Evolutionary conservation across 2,888 invertebrate species (phyloP).

Genomic region (Parnassius orleans): DNA sequence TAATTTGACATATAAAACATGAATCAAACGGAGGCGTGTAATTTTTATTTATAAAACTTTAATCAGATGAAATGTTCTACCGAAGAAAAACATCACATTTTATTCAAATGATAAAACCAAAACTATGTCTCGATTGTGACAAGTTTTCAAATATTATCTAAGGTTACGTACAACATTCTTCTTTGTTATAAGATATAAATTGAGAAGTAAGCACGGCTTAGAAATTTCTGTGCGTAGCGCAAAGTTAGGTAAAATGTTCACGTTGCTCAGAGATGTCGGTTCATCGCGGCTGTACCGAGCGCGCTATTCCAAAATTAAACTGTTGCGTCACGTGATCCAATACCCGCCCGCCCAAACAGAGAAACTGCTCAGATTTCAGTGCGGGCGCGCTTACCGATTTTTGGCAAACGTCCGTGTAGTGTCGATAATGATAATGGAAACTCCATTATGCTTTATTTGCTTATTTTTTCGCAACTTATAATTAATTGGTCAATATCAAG

Average conservation of each 20-base stretch:
- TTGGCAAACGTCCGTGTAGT: conserved; percentile 39
- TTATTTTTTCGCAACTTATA: neutral
- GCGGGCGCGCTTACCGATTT: conserved; percentile 48
- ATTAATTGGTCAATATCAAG: conserved; percentile 57
- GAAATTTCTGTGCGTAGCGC: conserved; percentile 63
- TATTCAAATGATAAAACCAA: neutral
- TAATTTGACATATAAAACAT: neutral
- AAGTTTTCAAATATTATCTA: neutral
- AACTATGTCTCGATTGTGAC: neutral
- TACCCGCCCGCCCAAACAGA: conserved; percentile 78
- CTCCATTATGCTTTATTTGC: neutral
- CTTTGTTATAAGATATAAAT: neutral
- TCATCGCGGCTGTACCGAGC: conserved; percentile 58
- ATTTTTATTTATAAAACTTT: neutral
- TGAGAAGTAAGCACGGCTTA: neutral
- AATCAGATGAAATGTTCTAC: neutral
- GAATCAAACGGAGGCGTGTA: neutral
- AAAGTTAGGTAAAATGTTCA: conserved; percentile 74
- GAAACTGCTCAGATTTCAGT: conserved; percentile 78
- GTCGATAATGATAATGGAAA: conserved; percentile 24
- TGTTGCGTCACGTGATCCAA: conserved; percentile 69
- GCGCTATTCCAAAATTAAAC: conserved; percentile 74
- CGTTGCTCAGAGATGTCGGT: conserved; percentile 62
- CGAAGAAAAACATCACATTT: neutral
- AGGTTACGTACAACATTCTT: neutral